These are phyloP conservation scores for Ivindomyrus marchei DNA, from an alignment of 2,113 vertebrate species.

Conservation along the genomic window DNA sequence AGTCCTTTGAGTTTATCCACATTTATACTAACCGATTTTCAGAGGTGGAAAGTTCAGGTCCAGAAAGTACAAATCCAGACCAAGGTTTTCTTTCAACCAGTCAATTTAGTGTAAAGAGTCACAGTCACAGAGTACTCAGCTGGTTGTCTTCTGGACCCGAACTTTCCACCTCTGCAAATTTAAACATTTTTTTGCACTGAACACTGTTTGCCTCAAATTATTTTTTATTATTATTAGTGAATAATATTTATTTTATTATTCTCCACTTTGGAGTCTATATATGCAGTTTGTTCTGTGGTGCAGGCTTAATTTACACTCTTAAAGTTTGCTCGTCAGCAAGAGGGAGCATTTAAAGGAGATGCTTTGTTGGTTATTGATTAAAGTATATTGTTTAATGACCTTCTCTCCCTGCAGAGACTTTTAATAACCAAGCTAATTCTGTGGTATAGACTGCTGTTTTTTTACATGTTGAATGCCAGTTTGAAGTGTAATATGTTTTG, in stretches of 20 bases:
- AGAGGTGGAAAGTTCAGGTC: neutral
- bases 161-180: neutral
- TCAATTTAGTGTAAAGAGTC: neutral
- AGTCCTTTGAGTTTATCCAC: neutral
- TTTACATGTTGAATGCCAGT: neutral
- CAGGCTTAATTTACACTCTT: neutral
- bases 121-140: neutral
- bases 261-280: neutral
- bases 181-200: neutral
- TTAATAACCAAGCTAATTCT: constrained; percentile 15
- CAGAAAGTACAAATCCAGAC: neutral
- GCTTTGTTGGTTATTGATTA: constrained; percentile 13
- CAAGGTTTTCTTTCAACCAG: neutral
- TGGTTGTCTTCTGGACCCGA: neutral
- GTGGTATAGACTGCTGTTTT: constrained; percentile 1
- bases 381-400: constrained; percentile 13
- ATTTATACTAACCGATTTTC: neutral
- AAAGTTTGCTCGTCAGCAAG: neutral
- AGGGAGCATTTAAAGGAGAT: neutral
- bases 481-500: neutral
- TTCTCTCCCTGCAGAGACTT: neutral
- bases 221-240: neutral
- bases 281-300: neutral
- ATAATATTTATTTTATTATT: neutral
- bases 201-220: neutral